Conservation (phyloP, 1,140 invertebrate genomes). For the Aphis craccivora region DNA sequence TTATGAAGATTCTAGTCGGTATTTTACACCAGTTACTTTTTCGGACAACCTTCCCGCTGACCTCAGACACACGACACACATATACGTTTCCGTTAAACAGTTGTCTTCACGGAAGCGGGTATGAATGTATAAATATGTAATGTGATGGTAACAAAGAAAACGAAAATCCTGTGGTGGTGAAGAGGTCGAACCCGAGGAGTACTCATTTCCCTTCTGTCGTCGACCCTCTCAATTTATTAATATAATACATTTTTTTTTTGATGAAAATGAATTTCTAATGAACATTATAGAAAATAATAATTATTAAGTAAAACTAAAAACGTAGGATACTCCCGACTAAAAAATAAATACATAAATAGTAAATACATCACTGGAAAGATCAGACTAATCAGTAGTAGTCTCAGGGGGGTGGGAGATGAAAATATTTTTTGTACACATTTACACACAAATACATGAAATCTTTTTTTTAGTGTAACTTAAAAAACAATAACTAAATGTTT, state of each 20-base stretch:
- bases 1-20: background rate
- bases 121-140: background rate
- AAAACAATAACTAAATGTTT: no score
- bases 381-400: no score
- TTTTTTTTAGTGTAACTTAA: no score
- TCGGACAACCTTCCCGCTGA: background rate
- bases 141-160: background rate
- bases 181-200: background rate
- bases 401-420: no score
- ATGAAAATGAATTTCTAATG: background rate
- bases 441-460: no score
- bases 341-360: no score
- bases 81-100: background rate
- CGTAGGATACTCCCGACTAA: no score
- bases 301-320: no score
- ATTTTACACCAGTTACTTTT: slow-evolving; percentile 3
- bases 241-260: no score
- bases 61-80: background rate
- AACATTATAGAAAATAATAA: background rate
- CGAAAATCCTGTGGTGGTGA: background rate
- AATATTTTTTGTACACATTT: no score
- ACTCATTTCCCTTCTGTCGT: background rate
- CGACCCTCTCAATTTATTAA: background rate
- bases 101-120: background rate
- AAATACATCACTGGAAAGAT: no score